Base-by-base conservation (phyloP, 1,140 invertebrate species). In the Aphelinus atriplicis region DNA sequence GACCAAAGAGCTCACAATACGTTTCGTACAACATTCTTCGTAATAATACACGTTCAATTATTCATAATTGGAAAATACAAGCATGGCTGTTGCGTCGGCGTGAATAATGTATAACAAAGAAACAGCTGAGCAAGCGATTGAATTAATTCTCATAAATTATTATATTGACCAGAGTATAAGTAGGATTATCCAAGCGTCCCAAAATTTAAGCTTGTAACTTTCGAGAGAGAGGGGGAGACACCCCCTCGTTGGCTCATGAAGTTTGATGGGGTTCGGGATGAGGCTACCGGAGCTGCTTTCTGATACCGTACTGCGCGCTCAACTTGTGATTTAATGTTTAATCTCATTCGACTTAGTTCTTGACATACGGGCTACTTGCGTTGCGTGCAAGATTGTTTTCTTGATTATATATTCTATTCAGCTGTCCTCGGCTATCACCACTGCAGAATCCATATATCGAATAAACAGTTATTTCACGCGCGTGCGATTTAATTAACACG, bases 111-210 rank as follows among this genome's bases (percentile, higher is more conserved):
- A 26, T 26, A 26, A 26, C 26, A 26, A 26, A 26, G 26, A 26
- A 26, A 26, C 26, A 26, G 26, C 26, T 26, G 26, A 0, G 26
- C 26, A 26, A 26, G 26, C 26, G 26, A 26, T 58, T 47, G 57
- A 3, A 58, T 69, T 69, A n/a, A 47, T 10, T 43, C 7, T 69
- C 56, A n/a, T 69, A 58, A 58, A 58, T 69, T 9, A n/a, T 69
- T 47, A 58, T 6, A 69, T 69, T 69, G 66, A 58, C 66, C 66
- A n/a, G 26, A 58, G 43, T 7, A 46, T 26, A 66, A 4, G n/a
- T 47, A 47, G 9, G 53, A 67, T 67, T 56, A 64, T 51, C 62
- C 26, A 56, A 57, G 45, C 55, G 45, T n/a, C 9, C 45, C n/a
- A 53, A 66, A 66, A 66, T 55, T 55, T 53, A 58, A 58, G 56